Evolutionary conservation across 2,888 invertebrate genomes (phyloP).

Genomic region (Spisula subtruncata): DNA sequence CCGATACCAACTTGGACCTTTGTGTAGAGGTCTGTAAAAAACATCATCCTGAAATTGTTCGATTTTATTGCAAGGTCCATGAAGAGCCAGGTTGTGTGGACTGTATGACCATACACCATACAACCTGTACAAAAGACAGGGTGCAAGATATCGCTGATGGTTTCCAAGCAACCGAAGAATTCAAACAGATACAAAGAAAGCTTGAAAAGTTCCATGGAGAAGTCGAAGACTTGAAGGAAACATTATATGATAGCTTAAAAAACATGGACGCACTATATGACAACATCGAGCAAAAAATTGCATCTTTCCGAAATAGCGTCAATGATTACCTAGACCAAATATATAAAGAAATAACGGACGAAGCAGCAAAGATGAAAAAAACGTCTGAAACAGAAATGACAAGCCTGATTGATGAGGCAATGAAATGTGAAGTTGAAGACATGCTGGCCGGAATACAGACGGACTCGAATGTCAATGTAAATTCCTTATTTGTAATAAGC

Average conservation of each 20-base stretch:
- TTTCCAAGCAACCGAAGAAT: background rate
- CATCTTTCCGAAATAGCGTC: background rate
- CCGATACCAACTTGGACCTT: background rate
- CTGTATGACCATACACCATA: background rate
- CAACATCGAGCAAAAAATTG: background rate
- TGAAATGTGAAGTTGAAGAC: background rate
- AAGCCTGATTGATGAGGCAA: background rate
- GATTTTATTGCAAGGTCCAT: too few relatives aligned
- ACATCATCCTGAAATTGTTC: too few relatives aligned
- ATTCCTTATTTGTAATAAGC: too few relatives aligned
- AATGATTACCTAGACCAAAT: conserved; percentile 17
- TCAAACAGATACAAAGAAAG: background rate
- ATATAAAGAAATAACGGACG: background rate
- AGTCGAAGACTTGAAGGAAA: background rate
- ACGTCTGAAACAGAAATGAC: background rate
- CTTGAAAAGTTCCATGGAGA: background rate
- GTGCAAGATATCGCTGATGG: background rate
- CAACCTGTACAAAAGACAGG: background rate
- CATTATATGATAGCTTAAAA: background rate
- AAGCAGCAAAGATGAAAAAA: background rate
- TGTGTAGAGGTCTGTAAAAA: background rate
- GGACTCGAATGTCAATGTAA: too few relatives aligned
- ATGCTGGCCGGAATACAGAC: background rate
- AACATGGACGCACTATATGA: background rate
- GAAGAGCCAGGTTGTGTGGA: too few relatives aligned